Evolutionary conservation across 2,888 invertebrate species (phyloP).

Genomic region (Ophraella communa): DNA sequence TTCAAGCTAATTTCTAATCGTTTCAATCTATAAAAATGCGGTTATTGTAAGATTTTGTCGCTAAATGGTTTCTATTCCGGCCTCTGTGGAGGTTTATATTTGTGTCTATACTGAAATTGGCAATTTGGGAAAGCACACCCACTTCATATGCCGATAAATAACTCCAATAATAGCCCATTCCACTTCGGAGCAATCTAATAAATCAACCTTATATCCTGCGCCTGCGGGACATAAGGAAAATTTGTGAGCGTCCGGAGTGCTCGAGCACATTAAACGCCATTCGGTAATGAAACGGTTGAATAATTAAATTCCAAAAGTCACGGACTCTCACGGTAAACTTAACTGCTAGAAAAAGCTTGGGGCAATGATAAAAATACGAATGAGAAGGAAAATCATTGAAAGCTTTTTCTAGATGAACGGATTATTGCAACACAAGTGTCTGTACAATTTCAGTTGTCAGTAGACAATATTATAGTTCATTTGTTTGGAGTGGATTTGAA

Average conservation of each 20-base stretch:
- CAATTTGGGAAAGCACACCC: neutral
- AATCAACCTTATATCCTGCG: neutral
- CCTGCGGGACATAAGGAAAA: slow-evolving; percentile 1
- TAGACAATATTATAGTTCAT: too few relatives aligned
- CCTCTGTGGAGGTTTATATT: too few relatives aligned
- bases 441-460: too few relatives aligned
- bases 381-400: neutral
- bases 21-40: too few relatives aligned
- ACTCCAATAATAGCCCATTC: slow-evolving; percentile 1
- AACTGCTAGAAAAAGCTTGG: slow-evolving; percentile 1
- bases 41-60: too few relatives aligned
- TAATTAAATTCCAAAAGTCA: slow-evolving; percentile 7
- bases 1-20: too few relatives aligned
- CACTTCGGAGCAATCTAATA: neutral
- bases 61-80: too few relatives aligned
- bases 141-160: neutral
- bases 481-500: too few relatives aligned
- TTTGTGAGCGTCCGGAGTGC: neutral
- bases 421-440: too few relatives aligned
- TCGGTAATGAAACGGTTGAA: slow-evolving; percentile 11
- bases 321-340: neutral
- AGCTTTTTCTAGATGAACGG: neutral
- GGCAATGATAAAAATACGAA: neutral
- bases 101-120: neutral
- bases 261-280: slow-evolving; percentile 12